Percentiles rank a stretch among this genome's conserved stretches.
Conservation (phyloP, 1,140 invertebrate species). For the Camponotus vicinus region DNA sequence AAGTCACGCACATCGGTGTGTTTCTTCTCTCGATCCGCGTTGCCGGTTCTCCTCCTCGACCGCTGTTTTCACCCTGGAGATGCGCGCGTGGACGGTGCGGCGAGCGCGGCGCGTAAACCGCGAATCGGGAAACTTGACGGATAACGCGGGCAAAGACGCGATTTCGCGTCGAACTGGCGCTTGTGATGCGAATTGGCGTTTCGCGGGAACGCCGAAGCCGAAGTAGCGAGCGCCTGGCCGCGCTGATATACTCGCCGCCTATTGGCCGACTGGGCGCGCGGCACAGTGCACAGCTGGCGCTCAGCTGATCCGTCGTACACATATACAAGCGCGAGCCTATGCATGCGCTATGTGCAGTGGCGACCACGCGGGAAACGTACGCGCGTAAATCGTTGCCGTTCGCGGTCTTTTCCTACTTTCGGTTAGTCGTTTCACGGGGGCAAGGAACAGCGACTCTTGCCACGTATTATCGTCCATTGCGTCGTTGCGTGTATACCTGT, state of each 20-base stretch:
- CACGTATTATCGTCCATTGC: conserved; percentile 59
- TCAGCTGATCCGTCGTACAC: conserved; percentile 82
- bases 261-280: conserved; percentile 72
- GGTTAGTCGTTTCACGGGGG: not conserved
- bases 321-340: conserved; percentile 26
- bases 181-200: conserved; percentile 62
- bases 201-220: conserved; percentile 76
- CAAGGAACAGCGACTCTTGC: conserved; percentile 29
- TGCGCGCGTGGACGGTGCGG: not conserved
- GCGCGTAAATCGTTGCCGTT: conserved; percentile 74
- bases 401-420: conserved; percentile 22
- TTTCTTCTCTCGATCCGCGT: conserved; percentile 52
- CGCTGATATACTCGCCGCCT: conserved; percentile 32
- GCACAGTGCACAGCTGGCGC: conserved; percentile 85
- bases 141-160: not conserved
- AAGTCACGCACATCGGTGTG: conserved; percentile 36
- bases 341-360: conserved; percentile 33
- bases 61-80: not conserved
- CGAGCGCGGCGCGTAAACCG: not conserved
- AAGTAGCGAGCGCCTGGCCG: conserved; percentile 62
- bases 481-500: too few species aligned
- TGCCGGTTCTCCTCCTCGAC: not conserved
- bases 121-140: not conserved
- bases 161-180: not conserved
- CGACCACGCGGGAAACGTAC: conserved; percentile 82